Base-by-base conservation (phyloP, 2,797 vertebrate species). In the Labeo calbasu region DNA sequence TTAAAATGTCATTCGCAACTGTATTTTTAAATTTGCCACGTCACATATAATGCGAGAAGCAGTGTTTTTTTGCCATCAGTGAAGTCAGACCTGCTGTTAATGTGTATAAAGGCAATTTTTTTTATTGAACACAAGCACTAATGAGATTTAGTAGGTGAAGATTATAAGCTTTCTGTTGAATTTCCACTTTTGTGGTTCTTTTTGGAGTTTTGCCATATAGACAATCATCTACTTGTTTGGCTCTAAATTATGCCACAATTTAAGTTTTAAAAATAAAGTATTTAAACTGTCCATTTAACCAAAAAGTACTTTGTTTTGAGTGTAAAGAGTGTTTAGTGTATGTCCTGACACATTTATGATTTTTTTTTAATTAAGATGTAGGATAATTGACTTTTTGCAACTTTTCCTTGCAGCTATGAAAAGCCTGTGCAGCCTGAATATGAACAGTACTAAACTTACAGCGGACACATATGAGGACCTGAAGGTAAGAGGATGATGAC, bases 381-480 rank as follows among this genome's bases (percentile, higher is more conserved):
- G 5, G 4, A 63, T 50, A 25, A 63, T 23, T 80, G 43, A 46
- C 28, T 10, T 21, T 12, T 70, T 72, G 5, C 8, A 79, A 68
- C 48, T 32, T 82, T 81, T 70, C 53, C n/a, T 84, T 84, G 1
- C 84, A 99, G 98, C 98, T 87, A 99, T 99, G 98, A 99, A 99
- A 94, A 99, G 97, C 90, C 95, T 99, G 89, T 99, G 98, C 93
- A 99, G 97, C 90, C 94, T 99, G 93, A 99, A 99, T 86, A 99
- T 99, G 98, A 99, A 99, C 93, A 99, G 98, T 95, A 99, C 98
- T 92, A 99, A 99, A 93, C 97, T 99, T 88, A 99, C 98, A 6
- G 98, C 97, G 0, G 98, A 99, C 92, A 99, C 98, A 19, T 99
- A 99, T 0, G 97, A 99, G 92, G 98, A 99, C 95, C 96, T 99